Evolutionary conservation across 1,140 invertebrate species (phyloP), one percentile per base, ranked within the genome.

Genomic region (Matsumurasca onukii): DNA sequence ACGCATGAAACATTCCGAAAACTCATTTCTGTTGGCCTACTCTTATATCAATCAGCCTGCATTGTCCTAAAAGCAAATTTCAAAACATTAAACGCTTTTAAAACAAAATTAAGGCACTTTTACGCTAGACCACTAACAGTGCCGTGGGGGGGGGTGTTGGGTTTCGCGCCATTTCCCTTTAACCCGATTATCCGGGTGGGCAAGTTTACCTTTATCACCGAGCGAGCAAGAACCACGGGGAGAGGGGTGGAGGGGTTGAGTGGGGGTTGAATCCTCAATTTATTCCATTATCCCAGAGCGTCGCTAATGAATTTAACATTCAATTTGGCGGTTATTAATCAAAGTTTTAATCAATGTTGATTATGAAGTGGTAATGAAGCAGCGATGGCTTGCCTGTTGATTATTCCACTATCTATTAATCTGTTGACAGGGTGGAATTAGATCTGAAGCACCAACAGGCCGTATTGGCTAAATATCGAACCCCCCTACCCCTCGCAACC

Each of bases 261-360:
- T n/a, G 5, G n/a, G 57, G 57, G 57, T 34, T 68, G 51, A 68
- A 59, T 68, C 66, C 55, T 68, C 66, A 68, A 65, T 69, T 69
- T 68, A 68, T 68, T 31, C 52, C 57, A 63, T 68, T 68, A 68
- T 68, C 24, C 67, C 9, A 34, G 67, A 15, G 67, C 67, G 57
- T 63, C 67, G 15, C 34, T 70, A 67, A 70, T 67, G 57, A 70
- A 70, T 70, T 70, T 70, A 66, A 67, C 64, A 61, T 67, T 39
- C 65, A 67, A 67, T 70, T 67, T 63, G 45, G 48, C 22, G 45
- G 65, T 67, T 62, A 67, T 66, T 70, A 70, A 70, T 70, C 69
- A 67, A 70, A 70, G 59, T 67, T 70, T 70, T 70, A 66, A 70
- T 70, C 66, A 70, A 62, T 48, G 67, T 68, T 68, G 34, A 68